These are phyloP conservation scores for Cecropterus lyciades DNA, from an alignment of 1,140 invertebrate species.

Conservation along the genomic window DNA sequence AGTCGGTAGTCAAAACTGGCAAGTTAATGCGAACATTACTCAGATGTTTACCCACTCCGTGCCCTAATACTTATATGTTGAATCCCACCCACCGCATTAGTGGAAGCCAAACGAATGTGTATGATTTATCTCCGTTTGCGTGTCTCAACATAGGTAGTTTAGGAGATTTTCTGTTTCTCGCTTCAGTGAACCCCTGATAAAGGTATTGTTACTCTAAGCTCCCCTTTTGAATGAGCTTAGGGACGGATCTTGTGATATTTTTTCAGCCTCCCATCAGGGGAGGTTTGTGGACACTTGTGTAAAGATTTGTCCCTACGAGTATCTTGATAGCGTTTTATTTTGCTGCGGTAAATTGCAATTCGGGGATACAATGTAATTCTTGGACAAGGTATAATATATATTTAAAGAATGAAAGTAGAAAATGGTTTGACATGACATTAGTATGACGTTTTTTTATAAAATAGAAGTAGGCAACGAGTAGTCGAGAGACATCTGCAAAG, in stretches of 20 bases:
- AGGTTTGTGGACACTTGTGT: conserved; percentile 12
- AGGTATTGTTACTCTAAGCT: conserved; percentile 45
- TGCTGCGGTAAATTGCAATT: background rate
- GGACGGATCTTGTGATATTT: conserved; percentile 17
- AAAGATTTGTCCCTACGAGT: conserved; percentile 2
- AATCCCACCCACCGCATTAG: conserved; percentile 40
- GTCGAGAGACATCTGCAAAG: no score
- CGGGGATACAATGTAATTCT: background rate
- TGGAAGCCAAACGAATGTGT: conserved; percentile 55
- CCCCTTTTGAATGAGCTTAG: conserved; percentile 41
- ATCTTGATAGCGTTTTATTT: conserved; percentile 21
- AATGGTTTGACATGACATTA: no score
- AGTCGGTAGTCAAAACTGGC: no score
- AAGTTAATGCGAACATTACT: no score
- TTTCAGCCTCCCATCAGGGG: conserved; percentile 18
- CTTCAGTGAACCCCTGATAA: conserved; percentile 39
- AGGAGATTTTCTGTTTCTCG: conserved; percentile 44
- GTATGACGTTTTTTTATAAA: no score
- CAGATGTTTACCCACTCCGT: conserved; percentile 2
- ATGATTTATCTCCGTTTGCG: conserved; percentile 61
- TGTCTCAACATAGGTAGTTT: conserved; percentile 42
- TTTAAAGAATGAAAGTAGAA: no score
- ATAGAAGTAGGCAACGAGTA: no score
- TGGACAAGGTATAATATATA: no score
- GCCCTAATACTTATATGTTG: background rate